These are phyloP conservation scores for Apodemus agrarius DNA, from an alignment of 2,797 vertebrate species.

Conservation along the genomic window DNA sequence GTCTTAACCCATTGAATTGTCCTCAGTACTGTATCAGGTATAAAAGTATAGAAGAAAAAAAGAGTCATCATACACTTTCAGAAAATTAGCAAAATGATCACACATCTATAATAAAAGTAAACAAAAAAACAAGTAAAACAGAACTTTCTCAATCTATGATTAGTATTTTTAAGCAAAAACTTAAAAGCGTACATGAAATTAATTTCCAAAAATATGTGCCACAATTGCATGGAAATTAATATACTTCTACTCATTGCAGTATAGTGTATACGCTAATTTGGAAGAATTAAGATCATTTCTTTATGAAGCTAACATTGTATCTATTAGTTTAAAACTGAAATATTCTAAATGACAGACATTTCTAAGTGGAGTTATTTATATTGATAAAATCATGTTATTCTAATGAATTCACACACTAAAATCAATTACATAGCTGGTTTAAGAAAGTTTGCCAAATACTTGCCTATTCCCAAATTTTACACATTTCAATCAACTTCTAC, in stretches of 20 bases:
- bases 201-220: not conserved
- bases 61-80: not conserved
- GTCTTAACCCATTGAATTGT: not conserved
- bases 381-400: not conserved
- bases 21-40: not conserved
- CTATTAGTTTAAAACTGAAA: not conserved
- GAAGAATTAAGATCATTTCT: not conserved
- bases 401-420: not conserved
- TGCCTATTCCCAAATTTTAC: not conserved
- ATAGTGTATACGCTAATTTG: not conserved
- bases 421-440: not conserved
- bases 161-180: not conserved
- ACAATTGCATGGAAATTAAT: not conserved
- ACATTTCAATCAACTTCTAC: too few relatives aligned
- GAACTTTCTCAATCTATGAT: not conserved
- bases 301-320: not conserved
- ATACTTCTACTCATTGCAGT: not conserved
- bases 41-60: not conserved
- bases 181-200: not conserved
- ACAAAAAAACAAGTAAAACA: not conserved
- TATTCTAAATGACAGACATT: not conserved
- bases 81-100: not conserved
- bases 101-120: not conserved
- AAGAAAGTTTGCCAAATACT: not conserved
- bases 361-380: not conserved